These are phyloP conservation scores for Trinorchestia longiramus DNA, from an alignment of 1,140 invertebrate genomes.

Conservation along the genomic window DNA sequence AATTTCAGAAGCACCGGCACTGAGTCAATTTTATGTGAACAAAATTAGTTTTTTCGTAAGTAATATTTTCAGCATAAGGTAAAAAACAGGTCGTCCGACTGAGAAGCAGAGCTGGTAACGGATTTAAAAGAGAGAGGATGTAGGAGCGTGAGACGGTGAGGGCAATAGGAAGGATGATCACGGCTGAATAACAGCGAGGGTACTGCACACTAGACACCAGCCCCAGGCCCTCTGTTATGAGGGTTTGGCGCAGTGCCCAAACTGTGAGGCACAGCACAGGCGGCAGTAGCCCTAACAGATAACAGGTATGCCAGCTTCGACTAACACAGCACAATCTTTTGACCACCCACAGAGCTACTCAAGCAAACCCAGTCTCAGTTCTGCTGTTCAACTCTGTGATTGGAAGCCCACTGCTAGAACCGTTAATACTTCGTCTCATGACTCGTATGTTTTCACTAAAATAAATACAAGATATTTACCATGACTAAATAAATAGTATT, in stretches of 20 bases:
- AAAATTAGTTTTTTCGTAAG: neutral
- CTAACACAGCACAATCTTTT: neutral
- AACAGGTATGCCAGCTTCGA: neutral
- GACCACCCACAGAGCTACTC: neutral
- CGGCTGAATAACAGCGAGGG: slow-evolving; percentile 27
- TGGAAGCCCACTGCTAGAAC: no score
- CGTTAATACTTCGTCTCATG: no score
- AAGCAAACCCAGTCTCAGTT: neutral
- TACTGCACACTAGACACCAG: neutral
- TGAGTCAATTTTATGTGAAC: neutral
- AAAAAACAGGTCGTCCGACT: neutral
- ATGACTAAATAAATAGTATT: no score
- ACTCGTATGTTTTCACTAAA: no score
- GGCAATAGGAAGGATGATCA: neutral
- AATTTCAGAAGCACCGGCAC: slow-evolving; percentile 11
- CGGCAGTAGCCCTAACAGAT: slow-evolving; percentile 5
- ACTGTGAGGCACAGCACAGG: neutral
- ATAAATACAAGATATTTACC: no score
- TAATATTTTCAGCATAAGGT: neutral
- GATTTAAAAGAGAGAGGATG: neutral
- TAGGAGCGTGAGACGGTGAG: neutral
- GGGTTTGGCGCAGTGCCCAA: neutral
- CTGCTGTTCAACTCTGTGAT: neutral
- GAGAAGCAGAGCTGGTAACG: neutral
- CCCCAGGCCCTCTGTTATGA: slow-evolving; percentile 15